Base-by-base conservation (phyloP, 2,797 vertebrate species). In the Coracias cyanogaster region DNA sequence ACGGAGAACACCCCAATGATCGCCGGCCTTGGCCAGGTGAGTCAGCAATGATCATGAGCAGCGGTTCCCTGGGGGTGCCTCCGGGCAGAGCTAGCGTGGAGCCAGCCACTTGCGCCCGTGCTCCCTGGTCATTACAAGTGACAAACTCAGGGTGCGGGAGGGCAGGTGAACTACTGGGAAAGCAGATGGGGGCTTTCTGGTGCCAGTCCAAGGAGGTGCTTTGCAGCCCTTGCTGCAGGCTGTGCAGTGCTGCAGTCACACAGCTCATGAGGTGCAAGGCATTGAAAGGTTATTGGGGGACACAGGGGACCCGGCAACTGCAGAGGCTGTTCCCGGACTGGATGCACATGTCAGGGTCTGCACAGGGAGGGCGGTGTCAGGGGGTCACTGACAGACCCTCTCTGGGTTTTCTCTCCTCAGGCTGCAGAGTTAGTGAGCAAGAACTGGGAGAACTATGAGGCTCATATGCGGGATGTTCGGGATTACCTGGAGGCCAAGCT, bases 1-100 rank as follows among this genome's bases (percentile, higher is more conserved):
- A 99, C 99, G 0, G 99, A 99, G 98, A 99, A 99, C 97, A 99
- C 99, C 9, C 98, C 99, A 0, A 99, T 99, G 99, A 99, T 99
- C 2, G 99, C 99, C 0, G 99, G 99, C 86, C 98, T 99, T 2
- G 99, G 99, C 91, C 99, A 99, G 99, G 99, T 99, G 95, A 97
- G 98, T 33, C 5, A 4, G 33, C 18, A 26, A 22, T 25, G 55
- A 49, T 58, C 19, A 22, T 0, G 2, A 19, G 19, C 33, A 74
- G 33, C 6, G 3, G 28, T 74, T 61, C 31, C 14, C 20, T 33
- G 10, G 51, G 62, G 31, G 14, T 51, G 49, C 54, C 70, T 41
- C 21, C 15, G 41, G 37, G 26, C 4, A 4, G 54, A 82, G 20
- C 16, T 37, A 31, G 46, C 35, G 61, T 0, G 3, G 62, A 57